phyloP scores from a whole-genome alignment of 2,113 vertebrate species.

The Agapornis roseicollis region DNA sequence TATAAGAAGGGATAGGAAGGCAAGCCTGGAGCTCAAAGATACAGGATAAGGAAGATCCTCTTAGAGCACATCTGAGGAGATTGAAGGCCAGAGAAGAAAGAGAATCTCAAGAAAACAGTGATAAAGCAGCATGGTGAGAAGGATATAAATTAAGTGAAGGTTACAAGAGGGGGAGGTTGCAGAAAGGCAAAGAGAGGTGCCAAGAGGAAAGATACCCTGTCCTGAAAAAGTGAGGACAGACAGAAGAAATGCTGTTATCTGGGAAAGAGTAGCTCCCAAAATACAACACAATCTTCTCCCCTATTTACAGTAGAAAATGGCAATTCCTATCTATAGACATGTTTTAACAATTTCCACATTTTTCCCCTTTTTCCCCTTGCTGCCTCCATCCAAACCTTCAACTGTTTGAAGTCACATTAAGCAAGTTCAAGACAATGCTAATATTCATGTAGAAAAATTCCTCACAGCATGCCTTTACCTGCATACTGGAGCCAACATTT shows the following conservation, averaged over 20 bases:
- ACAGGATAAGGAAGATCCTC: background rate
- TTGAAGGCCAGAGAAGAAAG: slow-evolving; percentile 15
- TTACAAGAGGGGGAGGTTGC: background rate
- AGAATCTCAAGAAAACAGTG: slow-evolving; percentile 14
- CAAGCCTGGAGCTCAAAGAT: slow-evolving; percentile 22
- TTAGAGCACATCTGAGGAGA: slow-evolving; percentile 23
- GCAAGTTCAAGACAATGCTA: background rate
- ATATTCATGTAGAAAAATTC: background rate
- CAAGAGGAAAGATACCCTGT: background rate
- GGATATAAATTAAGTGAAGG: background rate
- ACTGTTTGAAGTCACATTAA: background rate
- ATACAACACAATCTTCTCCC: slow-evolving; percentile 36
- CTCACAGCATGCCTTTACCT: background rate
- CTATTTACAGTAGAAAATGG: background rate
- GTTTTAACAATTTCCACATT: background rate
- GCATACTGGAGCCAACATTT: background rate
- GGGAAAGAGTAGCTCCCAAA: slow-evolving; percentile 36
- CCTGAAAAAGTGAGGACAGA: slow-evolving; percentile 46
- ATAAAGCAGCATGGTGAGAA: slow-evolving; percentile 49
- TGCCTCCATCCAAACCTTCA: background rate
- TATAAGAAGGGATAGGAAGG: background rate
- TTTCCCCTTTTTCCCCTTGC: background rate
- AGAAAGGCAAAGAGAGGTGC: background rate
- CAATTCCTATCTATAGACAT: background rate
- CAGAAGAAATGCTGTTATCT: slow-evolving; percentile 41